Evolutionary conservation across 1,140 invertebrate species (phyloP), one percentile per base, ranked within the genome.

Genomic region (Panulirus ornatus): DNA sequence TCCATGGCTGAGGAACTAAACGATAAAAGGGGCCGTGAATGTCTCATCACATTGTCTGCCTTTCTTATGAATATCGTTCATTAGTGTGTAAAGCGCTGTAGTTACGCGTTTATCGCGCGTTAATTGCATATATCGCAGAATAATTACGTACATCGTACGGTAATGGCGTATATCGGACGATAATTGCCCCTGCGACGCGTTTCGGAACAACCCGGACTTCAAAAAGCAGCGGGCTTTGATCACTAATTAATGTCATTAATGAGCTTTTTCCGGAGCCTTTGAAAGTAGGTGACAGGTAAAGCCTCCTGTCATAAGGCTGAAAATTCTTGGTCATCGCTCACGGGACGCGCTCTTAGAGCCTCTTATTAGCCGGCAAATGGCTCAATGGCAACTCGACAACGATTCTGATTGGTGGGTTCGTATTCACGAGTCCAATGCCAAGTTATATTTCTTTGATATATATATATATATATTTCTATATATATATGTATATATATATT

Each of bases 211-310:
- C 27, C 76, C 36, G 42, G 76, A 79, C 76, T 79, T 79, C 76
- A 79, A 79, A 79, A 79, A 79, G 42, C 76, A 79, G 38, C 8
- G 42, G 42, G 42, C 76, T 79, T 76, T 76, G 76, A 47, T 34
- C 76, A 79, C 76, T 42, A 79, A 79, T 79, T 79, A 79, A 79
- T 47, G 76, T 79, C 76, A 51, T 79, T 79, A 79, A 79, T 79
- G 38, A 27, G 76, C 42, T 42, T 79, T 79, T 79, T 79, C 40
- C 40, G 44, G 42, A 27, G 22, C 76, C 75, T 79, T 79, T 79
- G 34, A 79, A 51, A 79, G 76, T 42, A 79, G 42, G 75, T 79
- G 42, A 51, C 76, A 79, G 42, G 76, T 73, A 73, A 73, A 73
- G 70, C 2, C 34, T 34, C 8, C 30, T 73, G 70, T 73, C 70